phyloP scores from a whole-genome alignment of 2,113 vertebrate genomes.

The Benitochromis conjunctus region DNA sequence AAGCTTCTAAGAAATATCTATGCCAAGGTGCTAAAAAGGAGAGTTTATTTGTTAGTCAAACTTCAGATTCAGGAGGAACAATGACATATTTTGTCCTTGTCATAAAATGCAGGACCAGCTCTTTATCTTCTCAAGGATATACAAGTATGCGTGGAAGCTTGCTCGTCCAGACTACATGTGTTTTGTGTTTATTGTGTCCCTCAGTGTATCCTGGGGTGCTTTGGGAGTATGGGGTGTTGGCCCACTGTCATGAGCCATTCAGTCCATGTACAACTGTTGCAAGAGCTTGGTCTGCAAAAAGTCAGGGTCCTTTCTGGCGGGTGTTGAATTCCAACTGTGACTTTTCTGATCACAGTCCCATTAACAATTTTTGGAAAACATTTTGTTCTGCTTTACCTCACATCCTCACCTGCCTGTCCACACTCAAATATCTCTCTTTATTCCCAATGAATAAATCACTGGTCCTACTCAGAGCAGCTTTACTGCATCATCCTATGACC shows the following conservation, averaged over 20 bases:
- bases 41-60: not conserved
- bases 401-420: not conserved
- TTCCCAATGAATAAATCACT: not conserved
- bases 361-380: not conserved
- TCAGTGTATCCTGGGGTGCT: not conserved
- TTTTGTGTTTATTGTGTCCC: not conserved
- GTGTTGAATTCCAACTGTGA: not conserved
- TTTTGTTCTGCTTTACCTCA: not conserved
- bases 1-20: not conserved
- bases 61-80: not conserved
- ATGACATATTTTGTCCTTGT: not conserved
- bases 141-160: not conserved
- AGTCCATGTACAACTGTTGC: not conserved
- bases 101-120: not conserved
- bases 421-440: not conserved
- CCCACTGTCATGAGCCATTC: not conserved
- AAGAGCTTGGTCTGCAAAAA: not conserved
- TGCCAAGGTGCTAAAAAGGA: not conserved
- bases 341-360: not conserved
- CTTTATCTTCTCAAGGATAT: not conserved
- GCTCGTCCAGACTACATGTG: not conserved
- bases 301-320: not conserved
- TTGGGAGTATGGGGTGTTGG: not conserved
- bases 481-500: not conserved
- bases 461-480: not conserved